Evolutionary conservation across 2,888 invertebrate species (phyloP).

Genomic region (Drosophila differens): DNA sequence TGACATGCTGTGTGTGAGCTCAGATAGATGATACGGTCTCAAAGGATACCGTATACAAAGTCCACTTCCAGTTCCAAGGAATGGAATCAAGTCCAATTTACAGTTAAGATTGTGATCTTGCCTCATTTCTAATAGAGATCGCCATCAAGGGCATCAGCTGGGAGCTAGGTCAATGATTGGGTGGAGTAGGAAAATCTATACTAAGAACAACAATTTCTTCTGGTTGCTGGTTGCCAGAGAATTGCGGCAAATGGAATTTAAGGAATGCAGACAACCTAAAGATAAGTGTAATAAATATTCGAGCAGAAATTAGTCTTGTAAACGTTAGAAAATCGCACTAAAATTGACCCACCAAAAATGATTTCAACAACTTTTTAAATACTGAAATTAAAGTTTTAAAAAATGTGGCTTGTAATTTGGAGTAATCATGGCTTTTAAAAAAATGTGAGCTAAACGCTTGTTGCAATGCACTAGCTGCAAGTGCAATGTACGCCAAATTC

Average conservation of each 20-base stretch:
- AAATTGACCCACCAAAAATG: no score
- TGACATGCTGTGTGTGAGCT: background rate
- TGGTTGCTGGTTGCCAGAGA: constrained; percentile 1
- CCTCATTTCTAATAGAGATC: constrained; percentile 17
- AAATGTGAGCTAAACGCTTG: background rate
- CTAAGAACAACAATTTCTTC: background rate
- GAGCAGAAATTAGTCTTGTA: background rate
- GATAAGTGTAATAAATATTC: background rate
- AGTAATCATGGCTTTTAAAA: background rate
- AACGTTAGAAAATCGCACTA: background rate
- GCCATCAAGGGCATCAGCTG: background rate
- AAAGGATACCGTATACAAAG: background rate
- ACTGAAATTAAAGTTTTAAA: background rate
- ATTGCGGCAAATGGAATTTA: background rate
- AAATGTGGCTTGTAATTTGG: background rate
- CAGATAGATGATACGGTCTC: background rate
- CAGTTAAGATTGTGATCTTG: background rate
- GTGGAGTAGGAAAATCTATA: background rate
- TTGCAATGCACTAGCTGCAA: background rate
- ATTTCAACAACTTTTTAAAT: background rate
- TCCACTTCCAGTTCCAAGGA: constrained; percentile 4
- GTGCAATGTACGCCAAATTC: background rate
- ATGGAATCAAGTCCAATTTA: background rate
- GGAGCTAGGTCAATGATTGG: no score
- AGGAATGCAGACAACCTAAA: background rate